A percentile compares a stretch with the other conserved stretches of the same genome.
These are phyloP conservation scores for Trissolcus basalis DNA, from an alignment of 1,140 invertebrate genomes.

Conservation along the genomic window DNA sequence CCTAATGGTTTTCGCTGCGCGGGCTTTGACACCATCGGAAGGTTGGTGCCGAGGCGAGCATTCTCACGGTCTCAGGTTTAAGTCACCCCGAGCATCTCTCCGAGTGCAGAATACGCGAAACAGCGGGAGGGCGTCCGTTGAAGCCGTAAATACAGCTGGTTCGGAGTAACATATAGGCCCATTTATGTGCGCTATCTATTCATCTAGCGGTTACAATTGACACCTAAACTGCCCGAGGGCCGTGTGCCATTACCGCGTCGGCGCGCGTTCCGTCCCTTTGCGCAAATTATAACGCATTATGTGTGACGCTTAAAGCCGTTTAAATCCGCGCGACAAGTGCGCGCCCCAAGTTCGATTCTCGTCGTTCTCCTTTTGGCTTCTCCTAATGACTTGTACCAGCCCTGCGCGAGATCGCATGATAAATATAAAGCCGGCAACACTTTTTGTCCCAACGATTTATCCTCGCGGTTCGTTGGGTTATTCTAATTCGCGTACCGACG, in stretches of 20 bases:
- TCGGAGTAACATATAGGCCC: constrained; percentile 24
- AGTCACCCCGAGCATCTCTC: constrained; percentile 32
- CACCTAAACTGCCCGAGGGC: constrained; percentile 39
- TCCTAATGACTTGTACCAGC: constrained; percentile 11
- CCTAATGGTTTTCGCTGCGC: constrained; percentile 14
- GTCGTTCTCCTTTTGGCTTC: constrained; percentile 10
- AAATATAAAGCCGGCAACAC: background rate
- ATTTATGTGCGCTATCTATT: constrained; percentile 55
- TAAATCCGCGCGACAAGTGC: constrained; percentile 17
- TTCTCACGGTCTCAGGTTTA: constrained; percentile 53
- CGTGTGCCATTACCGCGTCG: constrained; percentile 19
- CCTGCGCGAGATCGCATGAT: constrained; percentile 4
- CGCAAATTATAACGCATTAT: constrained; percentile 58
- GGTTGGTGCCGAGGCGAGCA: constrained; percentile 18
- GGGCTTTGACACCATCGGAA: constrained; percentile 5
- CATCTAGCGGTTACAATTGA: constrained; percentile 23
- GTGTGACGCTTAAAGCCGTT: constrained; percentile 23
- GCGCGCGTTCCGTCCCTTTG: constrained; percentile 28
- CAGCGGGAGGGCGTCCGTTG: constrained; percentile 40
- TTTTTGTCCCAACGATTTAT: constrained; percentile 15
- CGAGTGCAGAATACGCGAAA: constrained; percentile 13
- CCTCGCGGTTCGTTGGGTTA: constrained; percentile 10
- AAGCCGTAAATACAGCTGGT: constrained; percentile 38
- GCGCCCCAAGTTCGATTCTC: constrained; percentile 9
- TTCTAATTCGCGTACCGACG: constrained; percentile 7